A percentile compares a stretch with the other conserved stretches of the same genome.
Evolutionary conservation across 2,888 invertebrate species (phyloP).

Genomic region (Tipula lateralis): DNA sequence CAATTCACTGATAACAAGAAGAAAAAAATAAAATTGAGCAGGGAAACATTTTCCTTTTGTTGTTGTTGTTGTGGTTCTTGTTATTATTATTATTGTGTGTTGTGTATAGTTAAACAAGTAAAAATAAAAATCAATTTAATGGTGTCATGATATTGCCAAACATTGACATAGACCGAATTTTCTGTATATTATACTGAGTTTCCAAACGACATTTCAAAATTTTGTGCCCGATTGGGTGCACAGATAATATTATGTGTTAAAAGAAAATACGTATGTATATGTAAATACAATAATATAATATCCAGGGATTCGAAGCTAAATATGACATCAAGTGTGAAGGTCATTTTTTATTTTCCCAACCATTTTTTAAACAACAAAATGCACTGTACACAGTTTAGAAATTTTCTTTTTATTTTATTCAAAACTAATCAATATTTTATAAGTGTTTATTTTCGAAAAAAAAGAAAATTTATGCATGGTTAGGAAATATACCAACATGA

Average conservation of each 20-base stretch:
- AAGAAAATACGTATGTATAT: too few relatives aligned
- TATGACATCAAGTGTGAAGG: background rate
- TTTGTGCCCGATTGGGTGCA: background rate
- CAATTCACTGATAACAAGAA: background rate
- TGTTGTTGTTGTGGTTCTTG: background rate
- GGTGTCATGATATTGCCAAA: background rate
- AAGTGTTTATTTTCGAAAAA: background rate
- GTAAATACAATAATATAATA: background rate
- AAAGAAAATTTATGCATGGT: background rate
- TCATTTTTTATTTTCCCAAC: background rate
- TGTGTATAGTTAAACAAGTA: background rate
- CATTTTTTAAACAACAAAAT: background rate
- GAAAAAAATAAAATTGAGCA: background rate
- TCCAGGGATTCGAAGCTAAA: background rate
- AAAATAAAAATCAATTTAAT: constrained; percentile 4
- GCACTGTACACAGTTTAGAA: background rate
- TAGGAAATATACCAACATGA: background rate
- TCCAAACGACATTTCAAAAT: background rate
- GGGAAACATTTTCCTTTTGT: background rate
- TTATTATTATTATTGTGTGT: background rate
- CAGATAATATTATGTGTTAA: background rate
- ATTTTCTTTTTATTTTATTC: background rate
- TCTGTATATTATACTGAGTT: background rate
- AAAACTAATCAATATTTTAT: background rate
- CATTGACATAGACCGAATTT: background rate